Base-by-base conservation (phyloP, 2,797 vertebrate species). In the Sternarchorhynchus goeldii region DNA sequence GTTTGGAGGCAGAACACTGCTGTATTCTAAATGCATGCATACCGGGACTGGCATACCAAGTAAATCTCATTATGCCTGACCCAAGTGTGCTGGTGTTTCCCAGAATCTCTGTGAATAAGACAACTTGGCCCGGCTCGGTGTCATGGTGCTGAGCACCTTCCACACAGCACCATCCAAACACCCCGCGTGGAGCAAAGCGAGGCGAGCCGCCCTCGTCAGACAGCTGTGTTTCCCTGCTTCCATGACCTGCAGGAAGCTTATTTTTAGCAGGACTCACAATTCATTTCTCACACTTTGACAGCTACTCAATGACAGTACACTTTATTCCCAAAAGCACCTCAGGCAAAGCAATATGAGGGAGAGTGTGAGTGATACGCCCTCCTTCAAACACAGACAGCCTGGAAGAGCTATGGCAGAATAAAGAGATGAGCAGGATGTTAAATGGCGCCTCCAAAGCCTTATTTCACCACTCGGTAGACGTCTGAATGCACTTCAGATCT, bases 51-150 rank as follows among this genome's bases (percentile, higher is more conserved):
- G 55, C 36, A 34, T 34, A 60, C 62, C 36, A 73, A 73, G 62
- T n/a, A 60, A 53, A 17, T 18, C 29, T 50, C 6, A 67, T 73
- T 67, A 67, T 25, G 55, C 29, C 20, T 32, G 69, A 20, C n/a
- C 60, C 34, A 18, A 21, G 25, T 55, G 16, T 69, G 67, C 56
- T 45, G 20, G 25, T 60, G 55, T 57, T 72, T 41, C 70, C 72
- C 32, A 53, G 57, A 75, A 69, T 60, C 57, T 41, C 64, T 75
- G 72, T 73, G 77, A 79, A 62, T 62, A 56, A 79, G 20, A 60
- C 56, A 75, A 31, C 65, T 69, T 18, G 17, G 45, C 45, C 45
- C 2, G 72, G 58, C 41, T 63, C 41, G 18, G 68, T 75, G 78
- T 75, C 65, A 41, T 34, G 59, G 63, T 50, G 56, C 31, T 18